phyloP scores from a whole-genome alignment of 2,888 invertebrate genomes.

The Mechanitis messenoides region DNA sequence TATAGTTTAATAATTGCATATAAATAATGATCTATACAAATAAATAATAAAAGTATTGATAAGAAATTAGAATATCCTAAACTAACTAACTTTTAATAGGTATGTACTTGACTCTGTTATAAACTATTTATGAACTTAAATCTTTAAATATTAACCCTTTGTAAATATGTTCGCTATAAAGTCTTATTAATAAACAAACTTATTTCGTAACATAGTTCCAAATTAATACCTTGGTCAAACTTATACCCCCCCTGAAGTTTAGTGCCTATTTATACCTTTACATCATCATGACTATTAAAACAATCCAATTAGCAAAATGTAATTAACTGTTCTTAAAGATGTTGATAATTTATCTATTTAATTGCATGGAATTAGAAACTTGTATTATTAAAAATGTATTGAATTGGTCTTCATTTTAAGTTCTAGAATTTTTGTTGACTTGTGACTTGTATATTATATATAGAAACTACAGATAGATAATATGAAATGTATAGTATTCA shows the following conservation, averaged over 20 bases:
- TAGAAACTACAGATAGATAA: too few species aligned
- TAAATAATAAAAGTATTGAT: too few species aligned
- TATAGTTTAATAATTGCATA: neutral
- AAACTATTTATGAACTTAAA: too few species aligned
- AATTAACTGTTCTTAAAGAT: conserved; percentile 6
- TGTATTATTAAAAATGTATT: too few species aligned
- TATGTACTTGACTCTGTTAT: too few species aligned
- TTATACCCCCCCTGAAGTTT: conserved; percentile 14
- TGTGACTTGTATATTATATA: neutral
- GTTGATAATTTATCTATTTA: neutral
- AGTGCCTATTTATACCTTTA: conserved; percentile 16
- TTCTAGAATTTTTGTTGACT: neutral
- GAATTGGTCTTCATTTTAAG: too few species aligned
- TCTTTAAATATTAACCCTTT: too few species aligned
- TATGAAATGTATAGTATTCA: too few species aligned
- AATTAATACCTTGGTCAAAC: neutral
- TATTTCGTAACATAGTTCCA: neutral
- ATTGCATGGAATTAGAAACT: too few species aligned
- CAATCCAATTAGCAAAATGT: conserved; percentile 17
- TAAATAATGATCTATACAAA: neutral
- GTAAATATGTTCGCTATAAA: too few species aligned
- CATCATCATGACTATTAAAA: conserved; percentile 12
- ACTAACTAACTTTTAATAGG: too few species aligned
- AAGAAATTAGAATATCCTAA: too few species aligned
- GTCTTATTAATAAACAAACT: neutral